Evolutionary conservation across 2,797 vertebrate species (phyloP).

Genomic region (Thalassophryne amazonica): DNA sequence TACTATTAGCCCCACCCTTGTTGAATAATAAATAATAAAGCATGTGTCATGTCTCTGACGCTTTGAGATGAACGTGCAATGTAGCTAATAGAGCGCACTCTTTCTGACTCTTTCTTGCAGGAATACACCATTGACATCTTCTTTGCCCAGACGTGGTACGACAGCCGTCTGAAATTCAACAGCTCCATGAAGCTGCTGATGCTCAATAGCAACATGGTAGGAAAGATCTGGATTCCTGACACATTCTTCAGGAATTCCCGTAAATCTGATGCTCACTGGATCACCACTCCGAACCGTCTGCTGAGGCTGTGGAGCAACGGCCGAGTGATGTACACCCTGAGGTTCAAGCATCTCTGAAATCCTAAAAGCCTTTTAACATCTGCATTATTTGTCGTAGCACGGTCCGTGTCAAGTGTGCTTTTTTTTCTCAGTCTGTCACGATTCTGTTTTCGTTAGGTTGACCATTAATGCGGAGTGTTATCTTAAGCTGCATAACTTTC

Average conservation of each 20-base stretch:
- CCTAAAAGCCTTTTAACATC: no score
- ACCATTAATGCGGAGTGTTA: conserved; percentile 99
- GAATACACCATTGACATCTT: conserved; percentile 97
- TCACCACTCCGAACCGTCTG: conserved; percentile 94
- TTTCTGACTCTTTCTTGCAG: no score
- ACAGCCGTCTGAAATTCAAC: conserved; percentile 94
- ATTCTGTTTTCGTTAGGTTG: conserved; percentile 85
- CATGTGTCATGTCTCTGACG: no score
- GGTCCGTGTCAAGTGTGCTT: conserved; percentile 5
- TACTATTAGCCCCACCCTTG: no score
- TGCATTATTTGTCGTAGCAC: conserved; percentile 44
- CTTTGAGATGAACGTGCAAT: no score
- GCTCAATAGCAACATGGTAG: conserved; percentile 98
- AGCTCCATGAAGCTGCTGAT: conserved; percentile 94
- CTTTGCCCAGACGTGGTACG: conserved; percentile 97
- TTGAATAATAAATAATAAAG: no score
- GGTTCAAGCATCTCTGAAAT: conserved; percentile 77
- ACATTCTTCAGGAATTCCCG: conserved; percentile 97
- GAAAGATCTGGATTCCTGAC: conserved; percentile 98
- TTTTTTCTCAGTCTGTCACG: conserved; percentile 47
- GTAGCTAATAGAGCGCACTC: no score
- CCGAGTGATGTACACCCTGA: conserved; percentile 90
- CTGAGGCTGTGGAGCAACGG: conserved; percentile 93
- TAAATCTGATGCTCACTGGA: conserved; percentile 97
- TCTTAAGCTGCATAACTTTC: conserved; percentile 99